Base-by-base conservation (phyloP, 2,797 vertebrate species). In the Fundulus diaphanus region DNA sequence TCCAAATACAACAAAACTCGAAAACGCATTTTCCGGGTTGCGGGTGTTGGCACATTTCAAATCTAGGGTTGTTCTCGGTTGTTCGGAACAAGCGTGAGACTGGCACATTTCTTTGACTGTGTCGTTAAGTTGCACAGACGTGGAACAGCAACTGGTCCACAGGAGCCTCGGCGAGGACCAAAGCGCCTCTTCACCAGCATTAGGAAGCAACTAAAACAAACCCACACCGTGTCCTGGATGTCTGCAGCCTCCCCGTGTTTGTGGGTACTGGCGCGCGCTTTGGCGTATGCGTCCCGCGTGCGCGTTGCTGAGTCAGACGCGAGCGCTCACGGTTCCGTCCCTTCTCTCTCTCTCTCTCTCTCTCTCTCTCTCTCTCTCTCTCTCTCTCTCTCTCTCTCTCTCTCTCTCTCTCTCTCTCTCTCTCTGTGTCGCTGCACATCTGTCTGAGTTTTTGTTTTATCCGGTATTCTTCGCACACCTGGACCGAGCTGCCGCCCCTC, bases 231-330 rank as follows among this genome's bases (percentile, higher is more conserved):
- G 74, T 40, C n/a, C 27, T 22, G 6, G 29, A 13, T 68, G 63
- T 63, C 59, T 1, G 7, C 18, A 35, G 59, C 63, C 37, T 66
- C 63, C 1, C 1, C 9, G 63, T 22, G 69, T 48, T 48, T n/a
- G 69, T 72, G 63, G 31, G 16, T 61, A 27, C 42, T 49, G 35
- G 81, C 70, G 78, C 79, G 89, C 70, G 84, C 42, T n/a, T 70
- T 35, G 67, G 63, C 65, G 68, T 6, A 67, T 70, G 16, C 68
- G 76, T 31, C 37, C n/a, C 66, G 78, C 71, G 82, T 83, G 87
- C 77, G 73, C 76, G 87, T 70, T 87, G 93, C 94, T 95, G 93
- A 95, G 93, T 95, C 95, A 95, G 93, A 82, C 90, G 79, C 79
- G 72, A 83, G 65, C 80, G 5, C 73, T 76, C 68, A 1, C 29